phyloP scores from a whole-genome alignment of 2,888 invertebrate species.

The Aethes cnicana region DNA sequence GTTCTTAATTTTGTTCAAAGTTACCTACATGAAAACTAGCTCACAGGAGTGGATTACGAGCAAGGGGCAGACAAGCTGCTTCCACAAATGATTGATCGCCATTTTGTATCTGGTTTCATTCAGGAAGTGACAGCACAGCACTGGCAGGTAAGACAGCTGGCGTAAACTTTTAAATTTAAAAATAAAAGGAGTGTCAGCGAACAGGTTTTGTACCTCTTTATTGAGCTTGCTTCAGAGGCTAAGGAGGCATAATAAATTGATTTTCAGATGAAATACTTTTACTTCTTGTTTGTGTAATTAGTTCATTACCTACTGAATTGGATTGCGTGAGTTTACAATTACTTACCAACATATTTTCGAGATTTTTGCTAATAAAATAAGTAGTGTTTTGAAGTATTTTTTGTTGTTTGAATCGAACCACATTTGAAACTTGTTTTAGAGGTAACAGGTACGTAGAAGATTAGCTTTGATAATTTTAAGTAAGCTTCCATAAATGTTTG shows the following conservation, averaged over 20 bases:
- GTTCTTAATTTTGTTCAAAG: too few relatives aligned
- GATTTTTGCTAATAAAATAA: too few relatives aligned
- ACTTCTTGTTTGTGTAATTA: too few relatives aligned
- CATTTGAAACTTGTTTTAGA: conserved; percentile 20
- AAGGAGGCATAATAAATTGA: too few relatives aligned
- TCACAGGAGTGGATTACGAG: background rate
- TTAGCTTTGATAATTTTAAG: too few relatives aligned
- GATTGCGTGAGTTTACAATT: background rate
- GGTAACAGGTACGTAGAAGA: background rate
- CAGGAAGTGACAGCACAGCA: conserved; percentile 41
- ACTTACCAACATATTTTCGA: too few relatives aligned
- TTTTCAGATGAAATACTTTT: too few relatives aligned
- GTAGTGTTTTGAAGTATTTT: too few relatives aligned
- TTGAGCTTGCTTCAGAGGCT: background rate
- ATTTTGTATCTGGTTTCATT: conserved; percentile 37
- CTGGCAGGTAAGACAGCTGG: conserved; percentile 19
- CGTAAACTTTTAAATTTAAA: conserved; percentile 10
- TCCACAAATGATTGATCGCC: conserved; percentile 35
- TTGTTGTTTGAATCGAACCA: background rate
- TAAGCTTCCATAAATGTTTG: too few relatives aligned
- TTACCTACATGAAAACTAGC: too few relatives aligned
- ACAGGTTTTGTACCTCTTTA: background rate
- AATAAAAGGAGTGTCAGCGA: conserved; percentile 4
- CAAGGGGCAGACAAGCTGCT: conserved; percentile 14
- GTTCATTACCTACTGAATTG: too few relatives aligned